Evolutionary conservation across 1,140 invertebrate genomes (phyloP).

Genomic region (Drosophila dunni): DNA sequence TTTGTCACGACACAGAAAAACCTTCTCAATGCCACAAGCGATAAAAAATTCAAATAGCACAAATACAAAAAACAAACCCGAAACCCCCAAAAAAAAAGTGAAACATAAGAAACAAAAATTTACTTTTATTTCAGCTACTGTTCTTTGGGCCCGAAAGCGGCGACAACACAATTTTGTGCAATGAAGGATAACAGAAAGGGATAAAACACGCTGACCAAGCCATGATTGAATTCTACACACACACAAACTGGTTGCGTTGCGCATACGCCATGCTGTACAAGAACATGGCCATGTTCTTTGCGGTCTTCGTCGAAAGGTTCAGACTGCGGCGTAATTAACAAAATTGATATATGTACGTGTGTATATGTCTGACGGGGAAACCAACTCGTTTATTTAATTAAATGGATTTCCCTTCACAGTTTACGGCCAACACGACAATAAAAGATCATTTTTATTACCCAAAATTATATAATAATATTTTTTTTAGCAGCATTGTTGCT

Average conservation of each 20-base stretch:
- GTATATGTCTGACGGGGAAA: neutral
- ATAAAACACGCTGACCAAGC: constrained; percentile 26
- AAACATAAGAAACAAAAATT: constrained; percentile 17
- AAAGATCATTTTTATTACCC: constrained; percentile 58
- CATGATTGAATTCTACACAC: constrained; percentile 37
- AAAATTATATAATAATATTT: constrained; percentile 55
- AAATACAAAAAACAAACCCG: constrained; percentile 34
- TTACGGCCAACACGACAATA: constrained; percentile 52
- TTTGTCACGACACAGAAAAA: constrained; percentile 10
- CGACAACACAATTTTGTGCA: constrained; percentile 34
- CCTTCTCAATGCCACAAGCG: constrained; percentile 31
- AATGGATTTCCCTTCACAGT: constrained; percentile 40
- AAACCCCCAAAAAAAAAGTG: constrained; percentile 28
- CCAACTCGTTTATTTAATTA: constrained; percentile 47
- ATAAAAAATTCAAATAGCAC: constrained; percentile 58
- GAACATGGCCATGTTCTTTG: neutral
- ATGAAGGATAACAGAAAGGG: constrained; percentile 41
- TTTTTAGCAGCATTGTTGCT: constrained; percentile 7
- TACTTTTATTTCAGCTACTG: constrained; percentile 6
- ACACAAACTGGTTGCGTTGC: neutral
- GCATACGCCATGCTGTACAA: constrained; percentile 26
- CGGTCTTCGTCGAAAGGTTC: constrained; percentile 14
- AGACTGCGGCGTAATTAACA: constrained; percentile 33
- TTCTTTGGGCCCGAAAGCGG: neutral
- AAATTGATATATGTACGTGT: constrained; percentile 16